Base-by-base conservation (phyloP, 2,113 vertebrate genomes). In the Theropithecus gelada region DNA sequence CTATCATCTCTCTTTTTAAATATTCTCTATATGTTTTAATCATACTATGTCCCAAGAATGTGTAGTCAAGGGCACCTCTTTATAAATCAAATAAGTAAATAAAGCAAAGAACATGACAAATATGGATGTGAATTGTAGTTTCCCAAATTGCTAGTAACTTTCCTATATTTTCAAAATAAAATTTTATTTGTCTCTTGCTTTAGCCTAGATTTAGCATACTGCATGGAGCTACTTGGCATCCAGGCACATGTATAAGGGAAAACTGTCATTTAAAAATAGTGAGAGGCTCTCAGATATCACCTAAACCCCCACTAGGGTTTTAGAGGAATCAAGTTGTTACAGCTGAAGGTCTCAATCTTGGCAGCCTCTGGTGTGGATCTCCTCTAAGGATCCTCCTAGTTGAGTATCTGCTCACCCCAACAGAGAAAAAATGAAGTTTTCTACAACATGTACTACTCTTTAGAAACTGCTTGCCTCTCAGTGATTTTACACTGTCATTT, bases 11-110 rank as follows among this genome's bases (percentile, higher is more conserved):
- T 82, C 18, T n/a, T 93, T 88, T 57, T 78, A 91, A 96, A 96
- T 68, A 17, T 85, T 81, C 48, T 91, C 25, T n/a, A 30, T 35
- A 14, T 13, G 61, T 70, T 95, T 97, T 96, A 98, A 87, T 59
- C 11, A 86, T n/a, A 68, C 52, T 66, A 72, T 79, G 22, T 30
- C 30, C 48, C 40, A 92, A 92, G 40, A 92, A 88, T 45, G 30
- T 72, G 22, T 43, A 97, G 78, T 22, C 50, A 95, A 82, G 55
- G 18, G 25, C 6, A 73, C 18, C n/a, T 95, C 81, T 93, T 95
- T 59, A 79, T 79, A 84, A 95, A 72, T 52, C 43, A 89, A 90
- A 25, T 76, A 79, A 73, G 18, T 82, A 94, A 95, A 81, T 75
- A 79, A 93, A 94, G 50, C 87, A 82, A 95, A 91, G 55, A 68